These are phyloP conservation scores for Cyanoderma ruficeps DNA, from an alignment of 2,113 vertebrate species.

Conservation along the genomic window DNA sequence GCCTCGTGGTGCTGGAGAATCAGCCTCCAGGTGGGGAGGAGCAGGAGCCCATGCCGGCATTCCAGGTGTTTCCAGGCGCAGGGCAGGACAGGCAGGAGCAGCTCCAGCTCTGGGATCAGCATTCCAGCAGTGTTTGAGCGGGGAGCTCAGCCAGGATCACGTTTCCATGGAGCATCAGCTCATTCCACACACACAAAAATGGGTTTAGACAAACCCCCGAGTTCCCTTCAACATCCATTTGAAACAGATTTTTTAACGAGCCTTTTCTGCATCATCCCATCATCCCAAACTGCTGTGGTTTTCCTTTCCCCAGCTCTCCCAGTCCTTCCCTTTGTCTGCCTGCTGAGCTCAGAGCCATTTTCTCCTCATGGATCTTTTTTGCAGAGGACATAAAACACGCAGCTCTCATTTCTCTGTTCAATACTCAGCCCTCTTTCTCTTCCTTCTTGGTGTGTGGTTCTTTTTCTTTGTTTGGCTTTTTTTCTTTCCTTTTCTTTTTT, in stretches of 20 bases:
- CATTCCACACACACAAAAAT: neutral
- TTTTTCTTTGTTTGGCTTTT: neutral
- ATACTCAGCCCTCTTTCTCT: neutral
- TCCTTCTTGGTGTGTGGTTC: neutral
- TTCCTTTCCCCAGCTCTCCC: neutral
- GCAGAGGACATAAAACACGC: neutral
- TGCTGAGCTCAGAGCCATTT: conserved; percentile 19
- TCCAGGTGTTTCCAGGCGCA: neutral
- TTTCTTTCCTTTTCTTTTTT: too few relatives aligned
- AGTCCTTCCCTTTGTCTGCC: neutral
- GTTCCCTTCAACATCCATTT: neutral
- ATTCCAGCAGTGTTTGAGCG: neutral
- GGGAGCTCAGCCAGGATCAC: neutral
- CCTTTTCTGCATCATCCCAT: neutral
- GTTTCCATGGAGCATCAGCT: neutral
- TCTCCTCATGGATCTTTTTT: neutral
- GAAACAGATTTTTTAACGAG: neutral
- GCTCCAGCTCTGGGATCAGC: neutral
- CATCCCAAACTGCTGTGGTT: neutral
- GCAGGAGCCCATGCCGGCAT: accelerated
- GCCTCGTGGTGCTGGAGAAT: neutral
- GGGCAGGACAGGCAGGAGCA: neutral
- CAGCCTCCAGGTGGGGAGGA: accelerated
- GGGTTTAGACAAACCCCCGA: neutral
- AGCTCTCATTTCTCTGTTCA: neutral